Evolutionary conservation across 2,888 invertebrate genomes (phyloP).

Genomic region (Syritta pipiens): DNA sequence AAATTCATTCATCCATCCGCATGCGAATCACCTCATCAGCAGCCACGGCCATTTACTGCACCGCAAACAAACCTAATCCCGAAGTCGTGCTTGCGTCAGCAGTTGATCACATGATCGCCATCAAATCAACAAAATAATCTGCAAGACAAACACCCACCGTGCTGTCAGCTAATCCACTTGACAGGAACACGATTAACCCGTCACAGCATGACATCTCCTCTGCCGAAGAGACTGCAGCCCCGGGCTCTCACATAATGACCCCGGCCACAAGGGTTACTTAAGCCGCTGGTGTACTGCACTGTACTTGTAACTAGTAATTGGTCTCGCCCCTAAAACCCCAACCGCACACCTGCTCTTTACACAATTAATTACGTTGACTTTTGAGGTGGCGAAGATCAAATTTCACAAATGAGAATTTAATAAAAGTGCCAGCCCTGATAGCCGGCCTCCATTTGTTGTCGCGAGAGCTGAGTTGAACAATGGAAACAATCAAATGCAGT

Average conservation of each 20-base stretch:
- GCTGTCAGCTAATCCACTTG: neutral
- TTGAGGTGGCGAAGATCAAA: slow-evolving; percentile 4
- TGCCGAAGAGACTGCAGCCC: neutral
- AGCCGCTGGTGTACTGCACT: no score
- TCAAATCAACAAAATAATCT: slow-evolving; percentile 8
- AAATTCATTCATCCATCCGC: no score
- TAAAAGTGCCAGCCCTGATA: slow-evolving; percentile 18
- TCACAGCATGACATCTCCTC: neutral
- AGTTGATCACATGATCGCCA: slow-evolving; percentile 21
- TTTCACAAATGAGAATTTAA: slow-evolving; percentile 18
- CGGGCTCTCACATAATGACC: slow-evolving; percentile 20
- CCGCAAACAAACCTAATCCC: slow-evolving; percentile 15
- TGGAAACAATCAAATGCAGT: slow-evolving; percentile 54
- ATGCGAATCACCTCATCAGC: no score
- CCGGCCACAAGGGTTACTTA: neutral
- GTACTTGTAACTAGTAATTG: slow-evolving; percentile 8
- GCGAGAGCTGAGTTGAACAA: slow-evolving; percentile 11
- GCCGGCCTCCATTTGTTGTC: slow-evolving; percentile 11
- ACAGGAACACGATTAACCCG: slow-evolving; percentile 7
- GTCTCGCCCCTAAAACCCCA: slow-evolving; percentile 41
- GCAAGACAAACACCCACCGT: slow-evolving; percentile 14
- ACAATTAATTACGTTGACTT: slow-evolving; percentile 40
- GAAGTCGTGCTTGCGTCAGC: slow-evolving; percentile 21
- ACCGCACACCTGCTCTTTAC: slow-evolving; percentile 39
- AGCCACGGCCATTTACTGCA: no score